Percentiles rank a stretch among this genome's conserved stretches.
Evolutionary conservation across 2,888 invertebrate genomes (phyloP).

Genomic region (Frankliniella intonsa): DNA sequence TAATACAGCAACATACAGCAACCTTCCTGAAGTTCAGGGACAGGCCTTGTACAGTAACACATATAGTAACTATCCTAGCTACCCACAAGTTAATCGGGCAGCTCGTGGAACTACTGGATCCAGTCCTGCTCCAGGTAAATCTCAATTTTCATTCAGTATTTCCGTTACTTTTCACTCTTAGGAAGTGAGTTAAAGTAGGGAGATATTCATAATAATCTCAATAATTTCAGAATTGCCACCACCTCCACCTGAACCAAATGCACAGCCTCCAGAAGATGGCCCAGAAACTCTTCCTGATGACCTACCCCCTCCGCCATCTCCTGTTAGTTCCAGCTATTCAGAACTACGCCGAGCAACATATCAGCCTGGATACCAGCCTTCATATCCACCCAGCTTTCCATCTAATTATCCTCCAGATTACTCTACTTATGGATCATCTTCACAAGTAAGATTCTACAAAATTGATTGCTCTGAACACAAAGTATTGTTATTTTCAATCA

Average conservation of each 20-base stretch:
- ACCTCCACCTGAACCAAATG: slow-evolving; percentile 55
- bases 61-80: slow-evolving; percentile 39
- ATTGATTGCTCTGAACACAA: background rate
- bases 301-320: slow-evolving; percentile 76
- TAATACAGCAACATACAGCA: slow-evolving; percentile 39
- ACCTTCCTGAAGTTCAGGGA: slow-evolving; percentile 34
- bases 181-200: too few relatives aligned
- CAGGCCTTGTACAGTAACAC: slow-evolving; percentile 34
- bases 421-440: slow-evolving; percentile 63
- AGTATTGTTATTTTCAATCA: background rate
- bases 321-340: slow-evolving; percentile 86
- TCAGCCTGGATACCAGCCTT: slow-evolving; percentile 50
- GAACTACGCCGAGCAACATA: slow-evolving; percentile 77
- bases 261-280: slow-evolving; percentile 45
- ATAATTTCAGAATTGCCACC: slow-evolving; percentile 56
- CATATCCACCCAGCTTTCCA: slow-evolving; percentile 20
- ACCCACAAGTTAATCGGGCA: slow-evolving; percentile 37
- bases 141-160: background rate
- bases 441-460: slow-evolving; percentile 54
- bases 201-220: slow-evolving; percentile 31
- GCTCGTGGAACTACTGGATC: background rate
- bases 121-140: background rate
- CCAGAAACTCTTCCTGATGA: slow-evolving; percentile 53
- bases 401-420: slow-evolving; percentile 53
- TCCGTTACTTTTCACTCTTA: background rate